Percentiles rank a stretch among this genome's conserved stretches.
Conservation (phyloP, 2,113 vertebrate species). For the Rhinoderma darwinii region DNA sequence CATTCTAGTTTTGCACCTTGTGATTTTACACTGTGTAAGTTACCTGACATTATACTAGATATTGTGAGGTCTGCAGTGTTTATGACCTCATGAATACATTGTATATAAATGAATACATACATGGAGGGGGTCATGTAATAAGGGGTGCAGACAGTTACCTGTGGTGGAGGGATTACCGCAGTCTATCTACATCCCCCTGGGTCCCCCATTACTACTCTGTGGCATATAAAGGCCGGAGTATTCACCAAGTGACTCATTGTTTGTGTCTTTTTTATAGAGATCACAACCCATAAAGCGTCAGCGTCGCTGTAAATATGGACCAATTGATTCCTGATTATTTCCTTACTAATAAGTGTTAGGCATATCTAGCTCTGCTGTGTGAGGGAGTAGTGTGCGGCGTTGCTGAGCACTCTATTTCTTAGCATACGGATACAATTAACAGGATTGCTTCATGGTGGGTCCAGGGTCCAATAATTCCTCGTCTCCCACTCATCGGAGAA, state of each 20-base stretch:
- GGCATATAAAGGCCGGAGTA: neutral
- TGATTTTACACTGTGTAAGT: neutral
- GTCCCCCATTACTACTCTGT: neutral
- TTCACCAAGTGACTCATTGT: neutral
- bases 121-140: neutral
- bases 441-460: slow-evolving; percentile 31
- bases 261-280: slow-evolving; percentile 21
- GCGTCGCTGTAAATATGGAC: neutral
- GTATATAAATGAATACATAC: too few species aligned
- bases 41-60: neutral
- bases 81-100: too few species aligned
- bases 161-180: neutral
- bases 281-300: neutral
- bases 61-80: too few species aligned
- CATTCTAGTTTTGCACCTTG: too few species aligned
- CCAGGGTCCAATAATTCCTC: neutral
- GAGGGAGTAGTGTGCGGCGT: neutral
- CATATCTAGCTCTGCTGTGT: neutral
- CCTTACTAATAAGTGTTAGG: neutral
- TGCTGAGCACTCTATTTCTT: neutral
- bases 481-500: slow-evolving; percentile 33
- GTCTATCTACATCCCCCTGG: neutral
- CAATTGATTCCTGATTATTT: slow-evolving; percentile 6
- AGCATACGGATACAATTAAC: slow-evolving; percentile 42
- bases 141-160: neutral